Base-by-base conservation (phyloP, 2,113 vertebrate species). In the Zosterops japonicus region DNA sequence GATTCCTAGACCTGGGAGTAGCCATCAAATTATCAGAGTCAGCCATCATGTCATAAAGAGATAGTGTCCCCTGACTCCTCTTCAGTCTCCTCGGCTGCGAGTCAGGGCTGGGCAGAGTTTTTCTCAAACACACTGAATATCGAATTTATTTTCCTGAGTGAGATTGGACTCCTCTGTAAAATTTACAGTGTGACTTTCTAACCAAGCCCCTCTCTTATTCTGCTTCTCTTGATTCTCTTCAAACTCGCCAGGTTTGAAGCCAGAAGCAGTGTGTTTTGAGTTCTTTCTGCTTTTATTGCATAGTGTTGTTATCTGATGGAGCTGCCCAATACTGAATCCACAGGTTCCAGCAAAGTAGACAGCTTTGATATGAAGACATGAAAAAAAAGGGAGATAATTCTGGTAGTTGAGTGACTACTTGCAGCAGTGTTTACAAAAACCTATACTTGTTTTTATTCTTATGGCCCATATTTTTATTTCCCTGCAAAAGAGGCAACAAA, bases 21-120 rank as follows among this genome's bases (percentile, higher is more conserved):
- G 70, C 89, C 93, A 95, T 94, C 91, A 95, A 93, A 93, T 91
- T 95, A 94, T 93, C 87, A 72, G 70, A 86, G 53, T 84, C 77
- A 93, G 70, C 60, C 95, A 93, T 95, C 82, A 69, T 87, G 74
- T 95, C 93, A 85, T 85, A 72, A 79, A 93, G 87, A 93, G 82
- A 94, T 79, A 89, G 77, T 60, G 57, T 89, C 81, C 93, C 81
- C 53, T 92, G 89, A 87, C 87, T 91, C 50, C 72, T 87, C 28
- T 78, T 91, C 81, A 83, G 53, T 44, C 61, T 89, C 53, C 74
- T 94, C 72, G 42, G 49, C 49, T 53, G 36, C 14, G 27, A 87
- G 56, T 31, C 0, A 0, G 61, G 65, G 35, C 39, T n/a, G 20
- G 67, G 46, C 44, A 46, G 74, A 85, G 81, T 31, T 89, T 88